Evolutionary conservation across 2,888 invertebrate genomes (phyloP).

Genomic region (Machimus rusticus): DNA sequence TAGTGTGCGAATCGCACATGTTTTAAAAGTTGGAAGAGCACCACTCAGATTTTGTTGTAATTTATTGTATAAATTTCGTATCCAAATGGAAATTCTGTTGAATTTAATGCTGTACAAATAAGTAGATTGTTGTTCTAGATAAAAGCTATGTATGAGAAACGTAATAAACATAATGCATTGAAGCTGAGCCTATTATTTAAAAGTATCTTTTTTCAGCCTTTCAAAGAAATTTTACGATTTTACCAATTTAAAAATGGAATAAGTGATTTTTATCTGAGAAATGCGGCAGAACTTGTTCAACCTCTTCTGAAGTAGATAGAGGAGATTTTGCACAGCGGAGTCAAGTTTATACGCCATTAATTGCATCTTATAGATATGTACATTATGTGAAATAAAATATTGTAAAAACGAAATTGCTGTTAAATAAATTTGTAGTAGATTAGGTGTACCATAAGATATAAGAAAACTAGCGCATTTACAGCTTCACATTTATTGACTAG

Average conservation of each 20-base stretch:
- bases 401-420: neutral
- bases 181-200: neutral
- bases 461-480: neutral
- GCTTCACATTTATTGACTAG: slow-evolving; percentile 41
- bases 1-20: neutral
- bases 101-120: slow-evolving; percentile 24
- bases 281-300: neutral
- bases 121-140: slow-evolving; percentile 15
- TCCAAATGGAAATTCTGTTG: slow-evolving; percentile 17
- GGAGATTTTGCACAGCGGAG: neutral
- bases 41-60: slow-evolving; percentile 18
- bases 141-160: slow-evolving; percentile 6
- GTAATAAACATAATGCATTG: neutral
- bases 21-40: neutral
- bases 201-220: too few relatives aligned
- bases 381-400: too few relatives aligned
- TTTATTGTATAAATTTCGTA: slow-evolving; percentile 35
- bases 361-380: too few relatives aligned
- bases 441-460: neutral
- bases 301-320: neutral
- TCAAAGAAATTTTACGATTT: too few relatives aligned
- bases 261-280: neutral
- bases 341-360: too few relatives aligned
- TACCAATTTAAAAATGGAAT: too few relatives aligned
- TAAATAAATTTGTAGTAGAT: neutral